Evolutionary conservation across 2,113 vertebrate genomes (phyloP), one percentile per base, ranked within the genome.

Genomic region (Apodemus speciosus): DNA sequence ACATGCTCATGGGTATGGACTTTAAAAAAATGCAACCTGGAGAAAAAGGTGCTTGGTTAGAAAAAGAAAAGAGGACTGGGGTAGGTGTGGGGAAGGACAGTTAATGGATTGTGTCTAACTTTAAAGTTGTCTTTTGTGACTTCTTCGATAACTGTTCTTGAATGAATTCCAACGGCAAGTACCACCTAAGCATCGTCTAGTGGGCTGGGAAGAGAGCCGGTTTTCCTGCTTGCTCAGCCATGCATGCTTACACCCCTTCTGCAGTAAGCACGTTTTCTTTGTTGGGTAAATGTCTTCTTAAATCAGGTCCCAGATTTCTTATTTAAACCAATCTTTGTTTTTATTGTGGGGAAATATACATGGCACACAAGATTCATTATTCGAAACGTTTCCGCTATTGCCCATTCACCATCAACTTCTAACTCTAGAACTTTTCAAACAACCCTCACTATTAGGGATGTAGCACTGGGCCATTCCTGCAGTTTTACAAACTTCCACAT

Each of bases 21-120:
- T 93, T 95, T 30, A 87, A 95, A 95, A 92, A 80, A 64, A 43
- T 15, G 68, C 11, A 92, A 80, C 73, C 53, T 89, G 66, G 43
- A 30, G 51, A 49, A 46, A 91, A 83, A 94, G 62, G 77, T 40
- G 38, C 11, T 58, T 85, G 76, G 23, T 66, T 84, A n/a, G 49
- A 62, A 91, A 88, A 66, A 85, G 72, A 69, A 58, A 14, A 38
- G 11, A 27, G 18, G 21, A 27, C 4, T 30, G 6, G 13, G 79
- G 6, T 40, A 23, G 1, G 4, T 51, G 2, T 60, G 14, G 56
- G 53, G 58, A 95, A 90, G 60, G 93, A 60, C 88, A 85, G 80
- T 66, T 94, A 27, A 81, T 66, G 88, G 81, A 77, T 2, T 77
- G 77, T 87, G 21, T 91, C 25, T 96, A 68, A 71, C 23, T 95